Evolutionary conservation across 2,888 invertebrate species (phyloP).

Genomic region (Tholera decimalis): DNA sequence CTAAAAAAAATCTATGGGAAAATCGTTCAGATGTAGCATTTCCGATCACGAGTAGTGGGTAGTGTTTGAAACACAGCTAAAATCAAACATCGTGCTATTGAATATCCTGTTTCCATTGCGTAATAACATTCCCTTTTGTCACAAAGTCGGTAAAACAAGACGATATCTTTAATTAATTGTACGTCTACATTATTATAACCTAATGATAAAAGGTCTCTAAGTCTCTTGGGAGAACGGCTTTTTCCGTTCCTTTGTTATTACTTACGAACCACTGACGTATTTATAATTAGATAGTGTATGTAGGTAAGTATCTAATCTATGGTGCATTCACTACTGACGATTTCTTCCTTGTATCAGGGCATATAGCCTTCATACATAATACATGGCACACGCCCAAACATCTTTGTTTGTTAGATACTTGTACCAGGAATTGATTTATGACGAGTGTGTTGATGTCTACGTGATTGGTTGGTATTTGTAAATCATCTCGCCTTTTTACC

Average conservation of each 20-base stretch:
- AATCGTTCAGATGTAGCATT: no score
- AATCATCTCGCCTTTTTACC: constrained; percentile 35
- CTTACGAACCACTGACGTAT: constrained; percentile 27
- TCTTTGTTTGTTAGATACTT: constrained; percentile 30
- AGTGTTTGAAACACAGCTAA: neutral
- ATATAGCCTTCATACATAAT: constrained; percentile 46
- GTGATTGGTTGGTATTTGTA: constrained; percentile 37
- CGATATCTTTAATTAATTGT: constrained; percentile 38
- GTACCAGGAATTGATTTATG: constrained; percentile 41
- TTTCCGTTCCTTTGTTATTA: constrained; percentile 60
- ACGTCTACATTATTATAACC: constrained; percentile 19
- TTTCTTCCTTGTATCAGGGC: constrained; percentile 46
- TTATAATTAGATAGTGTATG: constrained; percentile 20
- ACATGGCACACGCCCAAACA: constrained; percentile 44
- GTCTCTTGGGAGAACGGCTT: constrained; percentile 62
- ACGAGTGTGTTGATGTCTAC: constrained; percentile 2
- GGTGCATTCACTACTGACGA: constrained; percentile 29
- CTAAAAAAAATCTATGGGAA: no score
- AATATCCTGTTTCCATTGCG: constrained; percentile 15
- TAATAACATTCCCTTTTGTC: constrained; percentile 22
- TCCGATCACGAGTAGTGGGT: neutral
- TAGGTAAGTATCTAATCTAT: constrained; percentile 15
- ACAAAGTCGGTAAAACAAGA: constrained; percentile 15
- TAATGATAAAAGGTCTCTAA: constrained; percentile 40
- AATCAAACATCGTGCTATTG: constrained; percentile 13